Conservation (phyloP, 30 jellyfish, hydroid and myxozoan genomes). For the Rhopilema esculentum region DNA sequence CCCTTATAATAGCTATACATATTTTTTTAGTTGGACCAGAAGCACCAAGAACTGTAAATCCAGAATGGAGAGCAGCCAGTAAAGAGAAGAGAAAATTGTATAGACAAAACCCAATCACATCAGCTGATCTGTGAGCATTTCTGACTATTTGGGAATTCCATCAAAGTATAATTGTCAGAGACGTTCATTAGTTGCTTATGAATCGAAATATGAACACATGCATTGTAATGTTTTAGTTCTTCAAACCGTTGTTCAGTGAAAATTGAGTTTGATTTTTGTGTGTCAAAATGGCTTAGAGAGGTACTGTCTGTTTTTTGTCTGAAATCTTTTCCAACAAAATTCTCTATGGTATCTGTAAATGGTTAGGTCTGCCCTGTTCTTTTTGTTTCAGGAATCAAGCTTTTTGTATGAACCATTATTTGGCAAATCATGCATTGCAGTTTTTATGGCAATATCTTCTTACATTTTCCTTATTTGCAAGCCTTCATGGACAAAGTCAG, state of each 20-base stretch:
- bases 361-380: no score
- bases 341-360: no score
- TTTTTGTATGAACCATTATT: no score
- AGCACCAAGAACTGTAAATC: constrained; percentile 81
- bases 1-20: no score
- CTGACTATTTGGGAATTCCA: background rate
- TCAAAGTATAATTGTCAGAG: background rate
- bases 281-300: background rate
- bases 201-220: background rate
- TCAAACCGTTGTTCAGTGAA: background rate
- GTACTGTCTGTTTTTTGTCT: background rate
- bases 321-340: no score
- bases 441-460: no score
- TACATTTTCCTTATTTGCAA: no score
- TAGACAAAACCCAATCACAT: constrained; percentile 85
- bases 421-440: no score
- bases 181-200: background rate
- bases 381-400: no score
- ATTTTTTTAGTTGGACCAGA: constrained; percentile 84
- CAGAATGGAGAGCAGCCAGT: constrained; percentile 92
- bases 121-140: constrained; percentile 17
- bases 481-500: no score
- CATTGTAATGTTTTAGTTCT: background rate
- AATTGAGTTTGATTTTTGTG: background rate
- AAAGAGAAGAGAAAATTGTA: constrained; percentile 75